These are phyloP conservation scores for Harpagoxenus sublaevis DNA, from an alignment of 2,888 invertebrate species.

Conservation along the genomic window DNA sequence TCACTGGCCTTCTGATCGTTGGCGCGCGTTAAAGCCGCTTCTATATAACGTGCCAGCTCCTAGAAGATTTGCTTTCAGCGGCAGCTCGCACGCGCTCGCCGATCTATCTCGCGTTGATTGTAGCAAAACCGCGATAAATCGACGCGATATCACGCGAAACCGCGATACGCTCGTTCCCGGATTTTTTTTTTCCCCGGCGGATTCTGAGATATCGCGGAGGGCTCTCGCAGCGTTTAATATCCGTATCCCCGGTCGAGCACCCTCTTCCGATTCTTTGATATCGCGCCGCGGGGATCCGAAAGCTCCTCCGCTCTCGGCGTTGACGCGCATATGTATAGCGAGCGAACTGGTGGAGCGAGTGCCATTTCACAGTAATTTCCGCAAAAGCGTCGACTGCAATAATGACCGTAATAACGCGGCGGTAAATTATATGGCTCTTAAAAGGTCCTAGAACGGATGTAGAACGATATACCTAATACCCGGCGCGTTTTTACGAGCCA, in stretches of 20 bases:
- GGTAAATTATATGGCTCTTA: conserved; percentile 41
- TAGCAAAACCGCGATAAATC: conserved; percentile 8
- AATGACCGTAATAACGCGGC: conserved; percentile 26
- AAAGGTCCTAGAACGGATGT: conserved; percentile 6
- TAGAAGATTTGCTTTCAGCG: conserved; percentile 47
- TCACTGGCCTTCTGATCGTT: conserved; percentile 56
- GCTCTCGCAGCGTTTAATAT: not conserved
- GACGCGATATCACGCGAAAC: conserved; percentile 11
- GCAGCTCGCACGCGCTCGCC: not conserved
- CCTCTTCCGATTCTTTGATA: not conserved
- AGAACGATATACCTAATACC: conserved; percentile 9
- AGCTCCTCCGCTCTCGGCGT: not conserved
- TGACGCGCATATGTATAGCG: not conserved
- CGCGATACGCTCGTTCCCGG: not conserved
- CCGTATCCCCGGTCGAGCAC: not conserved
- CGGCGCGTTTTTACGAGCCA: conserved; percentile 30
- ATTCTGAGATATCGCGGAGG: not conserved
- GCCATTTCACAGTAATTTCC: conserved; percentile 33
- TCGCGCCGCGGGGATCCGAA: not conserved
- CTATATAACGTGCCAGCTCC: conserved; percentile 29
- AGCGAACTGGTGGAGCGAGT: not conserved
- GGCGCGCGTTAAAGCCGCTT: conserved; percentile 44
- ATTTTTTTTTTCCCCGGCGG: not conserved
- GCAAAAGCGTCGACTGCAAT: conserved; percentile 30
- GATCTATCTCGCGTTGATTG: conserved; percentile 29